Percentiles rank a stretch among this genome's conserved stretches.
Conservation (phyloP, 1,140 invertebrate genomes). For the Zaprionus inermis region DNA sequence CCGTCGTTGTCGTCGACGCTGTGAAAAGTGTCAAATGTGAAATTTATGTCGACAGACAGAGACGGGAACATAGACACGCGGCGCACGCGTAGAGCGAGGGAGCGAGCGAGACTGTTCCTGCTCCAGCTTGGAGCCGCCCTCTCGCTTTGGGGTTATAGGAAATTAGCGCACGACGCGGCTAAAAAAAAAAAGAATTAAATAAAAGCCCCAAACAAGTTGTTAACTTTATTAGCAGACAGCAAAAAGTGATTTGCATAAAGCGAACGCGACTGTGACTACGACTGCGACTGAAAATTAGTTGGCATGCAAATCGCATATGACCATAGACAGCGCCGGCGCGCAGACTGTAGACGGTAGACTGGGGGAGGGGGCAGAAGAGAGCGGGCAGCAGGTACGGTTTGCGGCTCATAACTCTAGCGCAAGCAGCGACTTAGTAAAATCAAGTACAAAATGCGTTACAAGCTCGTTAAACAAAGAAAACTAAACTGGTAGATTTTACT, state of each 20-base stretch:
- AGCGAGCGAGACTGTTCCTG: conserved; percentile 9
- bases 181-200: conserved; percentile 36
- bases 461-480: conserved; percentile 18
- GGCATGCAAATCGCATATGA: conserved; percentile 51
- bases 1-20: conserved; percentile 21
- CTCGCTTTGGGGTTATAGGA: conserved; percentile 27
- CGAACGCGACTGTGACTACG: conserved; percentile 1
- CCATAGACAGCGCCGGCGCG: conserved; percentile 3
- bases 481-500: conserved; percentile 30
- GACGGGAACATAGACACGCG: conserved; percentile 27
- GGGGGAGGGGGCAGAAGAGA: neutral
- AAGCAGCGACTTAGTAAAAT: conserved; percentile 25
- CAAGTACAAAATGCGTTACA: conserved; percentile 30
- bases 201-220: conserved; percentile 54
- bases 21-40: conserved; percentile 77
- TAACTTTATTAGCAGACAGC: conserved; percentile 60
- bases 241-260: conserved; percentile 47
- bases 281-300: conserved; percentile 64
- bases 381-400: neutral
- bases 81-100: conserved; percentile 9
- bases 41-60: conserved; percentile 70
- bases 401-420: conserved; percentile 49
- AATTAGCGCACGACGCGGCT: conserved; percentile 43
- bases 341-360: conserved; percentile 7
- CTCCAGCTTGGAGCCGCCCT: conserved; percentile 12